Evolutionary conservation across 2,888 invertebrate species (phyloP), one percentile per base, ranked within the genome.

Genomic region (Cephus pygmeus): DNA sequence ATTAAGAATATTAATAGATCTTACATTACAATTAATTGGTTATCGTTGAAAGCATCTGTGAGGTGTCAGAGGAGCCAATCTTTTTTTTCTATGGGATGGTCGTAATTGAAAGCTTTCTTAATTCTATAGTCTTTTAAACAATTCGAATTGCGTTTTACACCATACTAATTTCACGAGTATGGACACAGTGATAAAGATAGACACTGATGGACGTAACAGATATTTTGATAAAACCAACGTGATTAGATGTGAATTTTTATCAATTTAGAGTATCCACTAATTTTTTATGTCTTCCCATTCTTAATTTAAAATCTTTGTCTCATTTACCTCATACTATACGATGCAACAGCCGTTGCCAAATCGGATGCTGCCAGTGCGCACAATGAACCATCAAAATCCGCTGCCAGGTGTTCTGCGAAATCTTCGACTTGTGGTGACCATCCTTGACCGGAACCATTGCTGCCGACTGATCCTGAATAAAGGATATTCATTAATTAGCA

Each of bases 371-470:
- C 95, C 69, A 96, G 92, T 12, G 94, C 95, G 4, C 95, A 94
- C 33, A 96, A 92, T n/a, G 95, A 94, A 73, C 95, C 95, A 90
- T 96, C 95, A 86, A 96, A 94, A 90, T 96, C 95, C 40, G 94
- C 95, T 34, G 95, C 95, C 82, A 95, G 91, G 74, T 93, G 93
- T 82, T 94, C 95, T 82, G 94, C 93, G 76, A 95, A 93, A 86
- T 95, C 95, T 79, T 94, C 94, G 77, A 93, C 93, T 85, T 93
- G 93, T 89, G 93, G 90, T 69, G 90, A 88, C 91, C 91, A 91
- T 74, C 88, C 90, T 80, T 88, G 88, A 73, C 87, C 89, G n/a
- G 89, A 89, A 56, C 89, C 88, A 88, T 91, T 90, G 81, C 85
- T 91, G 73, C 87, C 90, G 76, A 86, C 82, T n/a, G 88, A 88